Evolutionary conservation across 1,140 invertebrate genomes (phyloP).

Genomic region (Anagrus nilaparvatae): DNA sequence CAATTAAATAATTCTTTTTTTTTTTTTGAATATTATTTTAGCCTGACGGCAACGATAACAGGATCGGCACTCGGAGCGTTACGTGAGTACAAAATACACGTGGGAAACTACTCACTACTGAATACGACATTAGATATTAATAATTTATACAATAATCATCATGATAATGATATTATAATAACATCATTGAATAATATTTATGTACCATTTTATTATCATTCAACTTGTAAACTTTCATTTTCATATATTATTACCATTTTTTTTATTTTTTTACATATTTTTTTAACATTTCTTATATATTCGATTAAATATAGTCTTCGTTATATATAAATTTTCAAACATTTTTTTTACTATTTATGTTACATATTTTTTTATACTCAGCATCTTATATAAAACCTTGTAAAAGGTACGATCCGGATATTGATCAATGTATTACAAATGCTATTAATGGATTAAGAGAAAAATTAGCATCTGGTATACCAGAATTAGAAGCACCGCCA

Average conservation of each 20-base stretch:
- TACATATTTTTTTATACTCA: slow-evolving; percentile 29
- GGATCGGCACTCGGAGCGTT: slow-evolving; percentile 19
- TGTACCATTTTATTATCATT: neutral
- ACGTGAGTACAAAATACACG: slow-evolving; percentile 29
- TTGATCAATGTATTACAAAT: slow-evolving; percentile 53
- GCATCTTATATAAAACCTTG: slow-evolving; percentile 60
- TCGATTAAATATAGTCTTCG: neutral
- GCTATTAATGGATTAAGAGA: slow-evolving; percentile 50
- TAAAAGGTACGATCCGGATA: slow-evolving; percentile 49
- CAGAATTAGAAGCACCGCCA: slow-evolving; percentile 54
- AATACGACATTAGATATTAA: no score
- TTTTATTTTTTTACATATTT: neutral
- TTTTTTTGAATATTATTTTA: slow-evolving; percentile 17
- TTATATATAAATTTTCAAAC: neutral
- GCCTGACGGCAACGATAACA: slow-evolving; percentile 23
- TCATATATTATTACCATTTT: neutral
- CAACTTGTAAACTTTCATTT: neutral
- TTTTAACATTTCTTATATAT: neutral
- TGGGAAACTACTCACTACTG: slow-evolving; percentile 1
- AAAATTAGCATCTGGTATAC: slow-evolving; percentile 51
- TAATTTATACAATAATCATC: no score
- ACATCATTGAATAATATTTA: neutral
- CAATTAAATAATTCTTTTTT: neutral
- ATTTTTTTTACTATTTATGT: neutral
- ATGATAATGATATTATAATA: no score